phyloP scores from a whole-genome alignment of 2,888 invertebrate genomes.

The Polydrusus tereticollis region DNA sequence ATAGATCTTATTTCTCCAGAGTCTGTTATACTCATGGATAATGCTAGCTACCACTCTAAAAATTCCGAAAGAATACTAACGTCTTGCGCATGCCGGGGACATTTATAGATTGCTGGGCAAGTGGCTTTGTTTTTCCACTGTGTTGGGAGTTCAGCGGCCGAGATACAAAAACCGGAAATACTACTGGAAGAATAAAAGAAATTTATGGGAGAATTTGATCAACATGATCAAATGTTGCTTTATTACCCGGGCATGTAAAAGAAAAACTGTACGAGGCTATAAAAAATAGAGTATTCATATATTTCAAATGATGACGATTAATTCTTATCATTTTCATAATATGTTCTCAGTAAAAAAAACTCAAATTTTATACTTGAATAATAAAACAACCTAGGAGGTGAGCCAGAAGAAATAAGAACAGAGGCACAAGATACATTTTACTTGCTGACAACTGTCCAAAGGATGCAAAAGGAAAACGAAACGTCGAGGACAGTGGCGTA shows the following conservation, averaged over 20 bases:
- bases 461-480: neutral
- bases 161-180: conserved; percentile 12
- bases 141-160: no score
- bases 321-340: neutral
- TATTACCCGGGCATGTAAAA: conserved; percentile 50
- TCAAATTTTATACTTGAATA: neutral
- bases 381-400: neutral
- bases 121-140: no score
- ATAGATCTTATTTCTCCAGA: no score
- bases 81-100: no score
- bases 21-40: no score
- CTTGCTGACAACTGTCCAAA: neutral
- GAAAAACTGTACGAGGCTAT: conserved; percentile 49
- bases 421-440: neutral
- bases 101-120: no score
- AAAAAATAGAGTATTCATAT: conserved; percentile 38
- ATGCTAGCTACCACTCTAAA: no score
- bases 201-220: conserved; percentile 45
- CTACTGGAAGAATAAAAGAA: conserved; percentile 47
- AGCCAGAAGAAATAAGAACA: neutral
- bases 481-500: neutral
- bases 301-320: neutral
- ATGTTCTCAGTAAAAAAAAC: neutral
- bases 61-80: no score
- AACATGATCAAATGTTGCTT: conserved; percentile 45